Percentiles rank a stretch among this genome's conserved stretches.
Conservation (phyloP, 1,140 invertebrate species). For the Camponotus pennsylvanicus region DNA sequence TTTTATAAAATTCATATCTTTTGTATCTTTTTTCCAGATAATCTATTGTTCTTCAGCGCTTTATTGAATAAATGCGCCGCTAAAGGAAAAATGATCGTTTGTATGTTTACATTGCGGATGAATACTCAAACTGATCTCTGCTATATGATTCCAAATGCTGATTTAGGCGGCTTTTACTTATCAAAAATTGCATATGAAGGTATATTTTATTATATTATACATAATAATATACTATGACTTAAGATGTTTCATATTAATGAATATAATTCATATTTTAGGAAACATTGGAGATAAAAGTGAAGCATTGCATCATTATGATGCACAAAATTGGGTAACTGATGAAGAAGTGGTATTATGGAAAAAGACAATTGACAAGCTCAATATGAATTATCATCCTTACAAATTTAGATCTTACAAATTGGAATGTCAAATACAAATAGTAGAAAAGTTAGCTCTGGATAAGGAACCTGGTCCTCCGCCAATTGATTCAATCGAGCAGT, state of each 20-base stretch:
- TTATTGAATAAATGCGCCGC: constrained; percentile 69
- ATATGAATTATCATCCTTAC: not conserved
- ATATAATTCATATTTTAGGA: constrained; percentile 8
- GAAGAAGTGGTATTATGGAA: constrained; percentile 23
- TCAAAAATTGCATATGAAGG: constrained; percentile 73
- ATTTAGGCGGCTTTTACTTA: constrained; percentile 77
- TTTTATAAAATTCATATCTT: constrained; percentile 16
- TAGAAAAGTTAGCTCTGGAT: constrained; percentile 73
- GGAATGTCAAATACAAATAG: constrained; percentile 55
- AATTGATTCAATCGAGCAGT: constrained; percentile 55
- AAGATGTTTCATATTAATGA: not conserved
- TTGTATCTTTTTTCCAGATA: constrained; percentile 57
- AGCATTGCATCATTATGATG: not conserved
- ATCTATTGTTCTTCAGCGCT: constrained; percentile 73
- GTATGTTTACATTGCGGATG: constrained; percentile 59
- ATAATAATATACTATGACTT: not conserved
- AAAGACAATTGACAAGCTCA: constrained; percentile 6
- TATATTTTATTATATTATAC: constrained; percentile 27
- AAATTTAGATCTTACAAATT: constrained; percentile 43
- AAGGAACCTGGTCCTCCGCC: constrained; percentile 12
- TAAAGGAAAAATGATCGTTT: constrained; percentile 73
- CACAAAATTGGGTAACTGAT: constrained; percentile 12
- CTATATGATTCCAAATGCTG: constrained; percentile 70
- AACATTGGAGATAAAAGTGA: constrained; percentile 39
- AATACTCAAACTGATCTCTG: constrained; percentile 64